Base-by-base conservation (phyloP, 1,140 invertebrate genomes). In the Contarinia nasturtii region DNA sequence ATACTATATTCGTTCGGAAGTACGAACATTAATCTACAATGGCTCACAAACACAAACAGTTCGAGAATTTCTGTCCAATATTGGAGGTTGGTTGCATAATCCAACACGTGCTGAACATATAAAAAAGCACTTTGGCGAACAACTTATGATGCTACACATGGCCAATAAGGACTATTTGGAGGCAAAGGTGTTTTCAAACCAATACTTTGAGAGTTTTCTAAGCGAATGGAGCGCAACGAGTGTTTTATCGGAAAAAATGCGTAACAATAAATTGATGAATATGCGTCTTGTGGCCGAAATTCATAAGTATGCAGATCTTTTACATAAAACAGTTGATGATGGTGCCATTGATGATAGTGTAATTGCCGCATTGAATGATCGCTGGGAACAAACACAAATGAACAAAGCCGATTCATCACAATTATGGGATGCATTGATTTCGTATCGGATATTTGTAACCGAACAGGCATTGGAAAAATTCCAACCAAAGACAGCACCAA, bases 181-280 rank as follows among this genome's bases (percentile, higher is more conserved):
- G n/a, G 54, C 60, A 14, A 33, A 44, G 7, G 20, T 49, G 40
- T 20, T 21, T 27, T 38, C n/a, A 19, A 49, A 49, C 18, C 46
- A 56, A 33, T 57, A 62, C 54, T 12, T 71, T 1, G 59, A 59
- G n/a, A 50, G 51, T 12, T 63, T 63, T 45, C 54, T 70, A 36
- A 54, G 61, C 2, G 55, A 67, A 21, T 75, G 72, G 72, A 53
- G 65, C n/a, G 54, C 55, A 14, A 33, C 68, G 2, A 66, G 60
- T 55, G 60, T 65, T 0, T 53, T 69, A 1, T 65, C 62, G 8
- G 51, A 54, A 0, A 63, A 67, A 37, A 36, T 65, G 4, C 57
- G 63, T 52, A 53, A 56, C 2, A 49, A 54, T 0, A 65, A 66
- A 45, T 17, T 73, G 0, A 48, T 63, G 4, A 65, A 65, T 44